phyloP scores from a whole-genome alignment of 2,797 vertebrate species.

The Sebastiscus albofasciatus region DNA sequence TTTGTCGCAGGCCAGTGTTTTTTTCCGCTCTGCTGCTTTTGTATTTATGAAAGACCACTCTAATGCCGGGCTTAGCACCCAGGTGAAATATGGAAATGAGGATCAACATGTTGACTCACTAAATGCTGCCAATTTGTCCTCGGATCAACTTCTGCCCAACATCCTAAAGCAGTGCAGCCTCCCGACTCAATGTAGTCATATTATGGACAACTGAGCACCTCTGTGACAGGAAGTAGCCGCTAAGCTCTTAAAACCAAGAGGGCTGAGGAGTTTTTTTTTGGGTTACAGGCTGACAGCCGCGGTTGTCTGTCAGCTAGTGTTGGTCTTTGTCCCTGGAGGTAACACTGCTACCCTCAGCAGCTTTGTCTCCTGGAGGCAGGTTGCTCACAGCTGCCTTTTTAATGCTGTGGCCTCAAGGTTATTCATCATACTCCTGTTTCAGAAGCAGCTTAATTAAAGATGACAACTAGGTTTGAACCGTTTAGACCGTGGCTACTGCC shows the following conservation, averaged over 20 bases:
- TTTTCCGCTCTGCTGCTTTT: slow-evolving; percentile 34
- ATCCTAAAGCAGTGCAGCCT: slow-evolving; percentile 29
- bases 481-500: slow-evolving; percentile 2
- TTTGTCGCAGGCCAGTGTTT: slow-evolving; percentile 13
- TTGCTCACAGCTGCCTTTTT: slow-evolving; percentile 21
- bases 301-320: slow-evolving; percentile 42
- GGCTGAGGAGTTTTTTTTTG: slow-evolving; percentile 13
- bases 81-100: slow-evolving; percentile 69
- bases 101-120: slow-evolving; percentile 64
- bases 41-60: slow-evolving; percentile 34
- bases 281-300: slow-evolving; percentile 32
- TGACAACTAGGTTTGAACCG: slow-evolving; percentile 19
- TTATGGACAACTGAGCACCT: slow-evolving; percentile 51
- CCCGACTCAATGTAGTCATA: slow-evolving; percentile 18
- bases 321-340: slow-evolving; percentile 17
- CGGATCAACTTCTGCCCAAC: slow-evolving; percentile 47
- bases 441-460: slow-evolving; percentile 41
- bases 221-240: slow-evolving; percentile 52
- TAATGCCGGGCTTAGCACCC: slow-evolving; percentile 40
- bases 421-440: slow-evolving; percentile 32
- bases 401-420: slow-evolving; percentile 27
- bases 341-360: slow-evolving; percentile 12
- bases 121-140: slow-evolving; percentile 52
- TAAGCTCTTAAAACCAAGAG: slow-evolving; percentile 56
- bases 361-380: slow-evolving; percentile 20